Evolutionary conservation across 2,113 vertebrate genomes (phyloP).

Genomic region (Anas platyrhynchos): DNA sequence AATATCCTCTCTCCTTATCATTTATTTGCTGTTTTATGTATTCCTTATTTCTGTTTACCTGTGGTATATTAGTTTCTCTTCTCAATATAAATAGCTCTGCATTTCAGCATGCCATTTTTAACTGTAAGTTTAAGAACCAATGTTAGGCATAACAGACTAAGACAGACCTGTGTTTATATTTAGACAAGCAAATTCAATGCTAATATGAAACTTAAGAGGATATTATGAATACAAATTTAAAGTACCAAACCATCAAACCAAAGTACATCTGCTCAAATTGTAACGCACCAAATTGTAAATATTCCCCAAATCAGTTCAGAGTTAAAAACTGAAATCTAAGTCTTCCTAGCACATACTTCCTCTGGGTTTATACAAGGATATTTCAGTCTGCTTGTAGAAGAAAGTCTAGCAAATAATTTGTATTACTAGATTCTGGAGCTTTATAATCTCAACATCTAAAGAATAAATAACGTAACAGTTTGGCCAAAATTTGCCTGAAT

Average conservation of each 20-base stretch:
- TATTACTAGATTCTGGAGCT: background rate
- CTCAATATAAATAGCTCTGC: background rate
- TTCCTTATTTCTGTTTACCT: background rate
- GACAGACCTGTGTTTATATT: background rate
- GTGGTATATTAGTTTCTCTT: background rate
- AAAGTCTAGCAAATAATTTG: background rate
- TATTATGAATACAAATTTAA: background rate
- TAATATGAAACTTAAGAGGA: background rate
- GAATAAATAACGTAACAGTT: background rate
- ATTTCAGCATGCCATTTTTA: background rate
- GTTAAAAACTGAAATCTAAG: background rate
- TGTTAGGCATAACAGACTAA: background rate
- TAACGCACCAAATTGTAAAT: background rate
- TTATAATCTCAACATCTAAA: background rate
- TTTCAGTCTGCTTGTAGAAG: background rate
- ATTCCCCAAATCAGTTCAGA: background rate
- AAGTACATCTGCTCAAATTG: background rate
- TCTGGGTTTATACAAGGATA: background rate
- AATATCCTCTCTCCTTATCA: background rate
- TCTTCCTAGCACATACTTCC: background rate
- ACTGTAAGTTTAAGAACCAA: background rate
- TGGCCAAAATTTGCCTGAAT: background rate
- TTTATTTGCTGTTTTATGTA: background rate
- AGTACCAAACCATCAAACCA: background rate
- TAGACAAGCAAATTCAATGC: background rate